Percentiles rank a stretch among this genome's conserved stretches.
phyloP scores from a whole-genome alignment of 1,140 invertebrate species.

The Drosophila carrolli region DNA sequence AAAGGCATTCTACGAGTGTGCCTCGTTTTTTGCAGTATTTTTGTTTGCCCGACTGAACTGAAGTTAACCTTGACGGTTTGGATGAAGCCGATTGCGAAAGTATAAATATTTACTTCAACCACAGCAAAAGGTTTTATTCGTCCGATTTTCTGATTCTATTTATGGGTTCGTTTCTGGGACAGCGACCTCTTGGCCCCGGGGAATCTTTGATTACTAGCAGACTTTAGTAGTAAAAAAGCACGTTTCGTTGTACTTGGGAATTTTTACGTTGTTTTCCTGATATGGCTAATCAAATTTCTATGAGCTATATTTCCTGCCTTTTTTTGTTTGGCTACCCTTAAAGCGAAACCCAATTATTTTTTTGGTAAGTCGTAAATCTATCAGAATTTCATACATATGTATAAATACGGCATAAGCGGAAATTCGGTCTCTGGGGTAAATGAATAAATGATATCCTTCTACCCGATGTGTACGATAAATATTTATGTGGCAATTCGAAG shows the following conservation, averaged over 20 bases:
- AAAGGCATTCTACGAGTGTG: slow-evolving; percentile 22
- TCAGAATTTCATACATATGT: slow-evolving; percentile 44
- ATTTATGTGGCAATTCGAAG: slow-evolving; percentile 67
- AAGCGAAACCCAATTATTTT: slow-evolving; percentile 36
- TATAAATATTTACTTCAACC: slow-evolving; percentile 33
- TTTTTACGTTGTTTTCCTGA: slow-evolving; percentile 40
- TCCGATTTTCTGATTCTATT: slow-evolving; percentile 22
- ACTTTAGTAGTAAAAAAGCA: slow-evolving; percentile 47
- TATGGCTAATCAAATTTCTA: slow-evolving; percentile 52
- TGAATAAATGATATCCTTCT: slow-evolving; percentile 47
- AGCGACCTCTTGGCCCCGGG: slow-evolving; percentile 15
- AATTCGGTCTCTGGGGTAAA: slow-evolving; percentile 44
- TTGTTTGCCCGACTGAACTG: slow-evolving; percentile 43
- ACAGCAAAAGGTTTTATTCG: slow-evolving; percentile 4
- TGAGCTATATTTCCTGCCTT: slow-evolving; percentile 30
- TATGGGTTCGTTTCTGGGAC: slow-evolving; percentile 21
- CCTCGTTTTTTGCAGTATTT: slow-evolving; percentile 14
- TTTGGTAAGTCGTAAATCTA: slow-evolving; percentile 45
- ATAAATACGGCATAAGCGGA: slow-evolving; percentile 42
- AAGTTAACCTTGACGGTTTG: slow-evolving; percentile 70
- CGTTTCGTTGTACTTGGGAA: slow-evolving; percentile 41
- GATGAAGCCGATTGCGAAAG: slow-evolving; percentile 39
- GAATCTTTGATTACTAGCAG: slow-evolving; percentile 24
- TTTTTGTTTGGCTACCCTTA: slow-evolving; percentile 17
- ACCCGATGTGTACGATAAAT: slow-evolving; percentile 48